Evolutionary conservation across 2,797 vertebrate species (phyloP), one percentile per base, ranked within the genome.

Genomic region (Tangara arthus): DNA sequence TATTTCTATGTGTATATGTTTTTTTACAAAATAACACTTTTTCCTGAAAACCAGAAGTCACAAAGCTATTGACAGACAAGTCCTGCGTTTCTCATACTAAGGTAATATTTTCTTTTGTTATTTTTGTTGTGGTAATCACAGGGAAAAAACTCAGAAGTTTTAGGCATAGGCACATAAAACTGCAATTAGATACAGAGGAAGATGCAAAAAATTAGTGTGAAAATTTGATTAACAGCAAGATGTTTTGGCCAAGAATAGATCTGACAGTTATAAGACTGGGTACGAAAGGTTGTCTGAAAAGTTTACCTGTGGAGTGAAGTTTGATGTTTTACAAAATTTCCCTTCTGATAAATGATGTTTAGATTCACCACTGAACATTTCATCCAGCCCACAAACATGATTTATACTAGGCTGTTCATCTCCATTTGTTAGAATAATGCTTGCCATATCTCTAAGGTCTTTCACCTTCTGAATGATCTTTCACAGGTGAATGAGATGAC

Each of bases 381-480:
- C 59, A 85, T 93, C 82, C 75, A 71, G 66, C 69, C 50, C 87
- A 84, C 83, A 96, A 97, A 93, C 85, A 82, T 93, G 93, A 97
- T 96, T 97, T 96, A 97, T 95, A 20, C 22, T 75, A 28, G 75
- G 52, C 42, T 95, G 87, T 94, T 97, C 89, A 90, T 94, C 93
- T 90, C 55, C 56, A 91, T 93, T 94, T 95, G 72, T 97, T 93
- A 96, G 88, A 96, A 94, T 94, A 90, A 82, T 72, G 72, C 35
- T 92, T 87, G 59, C 82, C 65, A 56, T 92, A 91, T 78, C 87
- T 97, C 90, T 95, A 90, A 93, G 90, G 71, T 84, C 87, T 94
- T 96, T 93, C 84, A 87, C 93, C 84, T 92, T 93, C 94, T 96
- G 94, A 97, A 93, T 95, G 93, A 97, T 94, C 79, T 95, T 95